These are phyloP conservation scores for Eurystomus gularis DNA, from an alignment of 2,113 vertebrate species.

Conservation along the genomic window DNA sequence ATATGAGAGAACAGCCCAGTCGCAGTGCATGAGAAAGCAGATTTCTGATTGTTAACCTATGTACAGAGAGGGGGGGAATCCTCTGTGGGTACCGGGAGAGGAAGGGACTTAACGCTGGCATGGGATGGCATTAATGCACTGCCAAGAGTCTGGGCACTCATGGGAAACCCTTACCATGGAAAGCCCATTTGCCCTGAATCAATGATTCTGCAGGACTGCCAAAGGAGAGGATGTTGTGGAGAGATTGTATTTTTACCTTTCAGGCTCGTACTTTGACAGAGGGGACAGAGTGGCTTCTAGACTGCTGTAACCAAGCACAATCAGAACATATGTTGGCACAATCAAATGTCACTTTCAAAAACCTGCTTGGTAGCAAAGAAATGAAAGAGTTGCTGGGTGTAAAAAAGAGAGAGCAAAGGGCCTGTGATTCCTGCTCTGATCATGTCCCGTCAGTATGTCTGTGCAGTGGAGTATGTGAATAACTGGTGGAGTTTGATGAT, in stretches of 20 bases:
- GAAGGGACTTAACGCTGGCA: neutral
- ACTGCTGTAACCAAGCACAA: neutral
- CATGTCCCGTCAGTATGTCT: neutral
- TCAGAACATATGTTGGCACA: neutral
- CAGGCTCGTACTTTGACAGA: neutral
- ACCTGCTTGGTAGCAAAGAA: neutral
- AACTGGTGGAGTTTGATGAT: slow-evolving; percentile 58
- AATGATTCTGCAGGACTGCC: neutral
- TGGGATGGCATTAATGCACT: neutral
- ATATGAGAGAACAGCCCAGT: neutral
- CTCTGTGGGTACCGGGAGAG: neutral
- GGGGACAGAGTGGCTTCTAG: neutral
- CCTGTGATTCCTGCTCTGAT: neutral
- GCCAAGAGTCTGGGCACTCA: neutral
- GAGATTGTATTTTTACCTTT: neutral
- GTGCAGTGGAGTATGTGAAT: slow-evolving; percentile 42
- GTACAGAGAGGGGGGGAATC: neutral
- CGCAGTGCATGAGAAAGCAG: neutral
- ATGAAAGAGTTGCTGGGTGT: slow-evolving; percentile 18
- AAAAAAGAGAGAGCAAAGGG: slow-evolving; percentile 32
- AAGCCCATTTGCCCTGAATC: neutral
- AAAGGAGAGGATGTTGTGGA: neutral
- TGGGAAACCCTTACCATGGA: neutral
- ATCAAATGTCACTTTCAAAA: slow-evolving; percentile 12
- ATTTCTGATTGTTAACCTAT: neutral